These are phyloP conservation scores for Agrochola litura DNA, from an alignment of 2,888 invertebrate genomes.

Conservation along the genomic window DNA sequence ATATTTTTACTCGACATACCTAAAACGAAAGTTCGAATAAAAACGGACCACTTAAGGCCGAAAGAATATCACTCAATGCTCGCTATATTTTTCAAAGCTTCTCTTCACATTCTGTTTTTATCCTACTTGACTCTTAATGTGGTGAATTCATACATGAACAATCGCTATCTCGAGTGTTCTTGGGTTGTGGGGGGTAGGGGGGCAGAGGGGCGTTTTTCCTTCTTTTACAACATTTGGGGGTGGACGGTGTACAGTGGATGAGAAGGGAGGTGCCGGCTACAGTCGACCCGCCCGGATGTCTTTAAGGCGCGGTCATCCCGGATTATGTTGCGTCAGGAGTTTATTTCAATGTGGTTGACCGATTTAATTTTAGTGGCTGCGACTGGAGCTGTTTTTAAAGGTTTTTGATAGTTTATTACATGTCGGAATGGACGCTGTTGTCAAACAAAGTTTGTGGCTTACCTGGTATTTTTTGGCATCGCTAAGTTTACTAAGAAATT, in stretches of 20 bases:
- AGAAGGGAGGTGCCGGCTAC: slow-evolving; percentile 66
- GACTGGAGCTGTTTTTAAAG: slow-evolving; percentile 13
- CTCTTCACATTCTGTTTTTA: slow-evolving; percentile 88
- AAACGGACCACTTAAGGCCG: slow-evolving; percentile 70
- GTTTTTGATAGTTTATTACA: slow-evolving; percentile 4
- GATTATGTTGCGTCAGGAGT: slow-evolving; percentile 61
- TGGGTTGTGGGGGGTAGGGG: slow-evolving; percentile 66
- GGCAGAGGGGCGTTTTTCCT: slow-evolving; percentile 73
- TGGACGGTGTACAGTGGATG: slow-evolving; percentile 46
- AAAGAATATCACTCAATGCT: slow-evolving; percentile 85
- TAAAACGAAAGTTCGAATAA: slow-evolving; percentile 67
- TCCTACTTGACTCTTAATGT: slow-evolving; percentile 92
- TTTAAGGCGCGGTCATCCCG: slow-evolving; percentile 72
- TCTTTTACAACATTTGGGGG: slow-evolving; percentile 82
- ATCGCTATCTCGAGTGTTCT: slow-evolving; percentile 85
- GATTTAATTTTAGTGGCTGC: slow-evolving; percentile 43
- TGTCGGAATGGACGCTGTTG: background rate
- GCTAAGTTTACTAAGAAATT: background rate
- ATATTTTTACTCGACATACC: slow-evolving; percentile 63
- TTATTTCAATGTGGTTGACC: slow-evolving; percentile 62
- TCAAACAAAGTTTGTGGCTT: background rate
- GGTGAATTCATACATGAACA: slow-evolving; percentile 94
- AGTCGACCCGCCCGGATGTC: slow-evolving; percentile 68
- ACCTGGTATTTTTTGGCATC: background rate
- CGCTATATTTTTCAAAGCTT: slow-evolving; percentile 87